Evolutionary conservation across 2,797 vertebrate species (phyloP).

Genomic region (Myoxocephalus aenaeus): DNA sequence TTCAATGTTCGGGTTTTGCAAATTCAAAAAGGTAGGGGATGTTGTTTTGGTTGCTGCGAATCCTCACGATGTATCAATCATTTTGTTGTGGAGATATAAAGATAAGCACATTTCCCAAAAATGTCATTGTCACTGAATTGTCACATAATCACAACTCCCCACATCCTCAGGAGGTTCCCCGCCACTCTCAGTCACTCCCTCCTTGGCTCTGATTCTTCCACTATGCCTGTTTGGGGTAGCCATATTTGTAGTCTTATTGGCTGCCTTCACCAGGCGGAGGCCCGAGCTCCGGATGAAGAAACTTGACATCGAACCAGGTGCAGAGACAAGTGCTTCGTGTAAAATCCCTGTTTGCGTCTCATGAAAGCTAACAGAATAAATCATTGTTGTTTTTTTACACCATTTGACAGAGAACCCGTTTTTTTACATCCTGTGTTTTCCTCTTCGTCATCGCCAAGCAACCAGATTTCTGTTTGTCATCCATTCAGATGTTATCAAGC

Average conservation of each 20-base stretch:
- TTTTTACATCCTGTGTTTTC: not conserved
- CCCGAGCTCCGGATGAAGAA: constrained; percentile 36
- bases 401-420: not conserved
- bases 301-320: constrained; percentile 60
- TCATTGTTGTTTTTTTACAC: not conserved
- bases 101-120: too few relatives aligned
- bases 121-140: not conserved
- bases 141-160: not conserved
- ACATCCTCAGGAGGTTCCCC: constrained; percentile 42
- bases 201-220: constrained; percentile 66
- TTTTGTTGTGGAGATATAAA: not conserved
- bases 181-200: not conserved
- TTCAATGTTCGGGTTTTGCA: constrained; percentile 73
- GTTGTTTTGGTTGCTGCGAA: not conserved
- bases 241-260: constrained; percentile 49
- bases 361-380: not conserved
- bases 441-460: constrained; percentile 1
- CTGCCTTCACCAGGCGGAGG: constrained; percentile 56
- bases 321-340: not conserved
- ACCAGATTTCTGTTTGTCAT: constrained; percentile 7
- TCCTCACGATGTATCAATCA: not conserved
- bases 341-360: not conserved
- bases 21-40: constrained; percentile 63
- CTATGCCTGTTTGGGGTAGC: constrained; percentile 51
- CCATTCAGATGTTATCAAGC: constrained; percentile 64